Base-by-base conservation (phyloP, 2,888 invertebrate species). In the Endomychus coccineus region DNA sequence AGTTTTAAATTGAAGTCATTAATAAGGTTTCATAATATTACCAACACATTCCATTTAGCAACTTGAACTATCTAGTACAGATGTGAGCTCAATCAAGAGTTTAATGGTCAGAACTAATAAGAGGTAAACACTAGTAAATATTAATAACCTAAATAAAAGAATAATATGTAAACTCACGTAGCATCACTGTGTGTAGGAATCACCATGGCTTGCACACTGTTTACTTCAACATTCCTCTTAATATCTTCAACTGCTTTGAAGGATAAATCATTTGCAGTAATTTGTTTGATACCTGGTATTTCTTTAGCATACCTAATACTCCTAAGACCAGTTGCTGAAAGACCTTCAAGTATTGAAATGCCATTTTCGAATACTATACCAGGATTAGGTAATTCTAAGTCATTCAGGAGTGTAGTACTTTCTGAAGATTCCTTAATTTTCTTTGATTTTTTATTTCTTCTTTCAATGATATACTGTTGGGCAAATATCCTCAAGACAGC, bases 301-400 rank as follows among this genome's bases (percentile, higher is more conserved):
- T 99, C 98, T 57, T 90, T 84, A 0, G 96, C 96, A 68, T 97
- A 98, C 11, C 98, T 78, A 49, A 98, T 87, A 41, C 97, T 94
- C 23, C 98, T 73, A 21, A 98, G 68, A 0, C 98, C 98, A 7
- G 95, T 92, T 0, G 98, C 98, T 12, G 97, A 86, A 22, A 98
- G 66, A 0, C 95, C 97, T 70, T 98, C 97, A 36, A 98, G 68
- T 48, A 98, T 80, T 35, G 71, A 68, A 24, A 85, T 65, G 5
- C 78, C 77, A 39, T 73, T 54, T 69, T 78, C 55, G 39, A 52
- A 52, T 42, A 46, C 51, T 19, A 41, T 54, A 28, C 54, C 51
- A 14, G 43, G 36, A 24, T 46, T 33, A 14, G 33, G 23, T 9
- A 39, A 22, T 30, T 40, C 27, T n/a, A n/a, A n/a, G n/a, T n/a